Percentiles rank a stretch among this genome's conserved stretches.
phyloP scores from a whole-genome alignment of 2,113 vertebrate genomes.

The Polypterus senegalus region DNA sequence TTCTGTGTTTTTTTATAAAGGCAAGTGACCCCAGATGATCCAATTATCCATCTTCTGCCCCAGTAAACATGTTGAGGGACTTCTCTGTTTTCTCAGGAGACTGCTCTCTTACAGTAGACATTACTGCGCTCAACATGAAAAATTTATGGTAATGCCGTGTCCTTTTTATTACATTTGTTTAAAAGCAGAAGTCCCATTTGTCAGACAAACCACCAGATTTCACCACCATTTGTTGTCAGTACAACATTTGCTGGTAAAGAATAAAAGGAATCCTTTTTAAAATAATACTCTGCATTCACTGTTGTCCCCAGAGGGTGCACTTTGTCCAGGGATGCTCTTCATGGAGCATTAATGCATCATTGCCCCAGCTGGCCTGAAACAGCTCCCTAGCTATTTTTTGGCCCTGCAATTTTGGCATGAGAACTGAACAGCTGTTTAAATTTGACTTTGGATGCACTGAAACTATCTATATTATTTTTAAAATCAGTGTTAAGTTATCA shows the following conservation, averaged over 20 bases:
- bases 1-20: no score
- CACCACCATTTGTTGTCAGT: constrained; percentile 32
- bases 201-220: constrained; percentile 29
- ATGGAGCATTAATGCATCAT: neutral
- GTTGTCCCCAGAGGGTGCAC: constrained; percentile 30
- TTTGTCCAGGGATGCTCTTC: constrained; percentile 32
- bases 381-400: neutral
- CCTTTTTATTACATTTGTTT: no score
- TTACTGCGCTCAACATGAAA: no score
- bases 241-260: constrained; percentile 43
- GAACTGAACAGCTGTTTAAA: neutral
- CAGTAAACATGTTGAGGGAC: no score
- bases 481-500: no score
- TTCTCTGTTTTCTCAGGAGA: no score
- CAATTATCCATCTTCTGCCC: no score
- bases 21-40: no score
- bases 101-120: no score
- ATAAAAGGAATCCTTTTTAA: constrained; percentile 47
- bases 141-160: no score
- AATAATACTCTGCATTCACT: constrained; percentile 39
- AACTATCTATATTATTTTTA: no score
- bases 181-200: neutral
- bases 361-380: no score
- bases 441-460: neutral
- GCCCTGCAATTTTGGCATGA: neutral